phyloP scores from a whole-genome alignment of 2,797 vertebrate genomes.

The Cynopterus sphinx region DNA sequence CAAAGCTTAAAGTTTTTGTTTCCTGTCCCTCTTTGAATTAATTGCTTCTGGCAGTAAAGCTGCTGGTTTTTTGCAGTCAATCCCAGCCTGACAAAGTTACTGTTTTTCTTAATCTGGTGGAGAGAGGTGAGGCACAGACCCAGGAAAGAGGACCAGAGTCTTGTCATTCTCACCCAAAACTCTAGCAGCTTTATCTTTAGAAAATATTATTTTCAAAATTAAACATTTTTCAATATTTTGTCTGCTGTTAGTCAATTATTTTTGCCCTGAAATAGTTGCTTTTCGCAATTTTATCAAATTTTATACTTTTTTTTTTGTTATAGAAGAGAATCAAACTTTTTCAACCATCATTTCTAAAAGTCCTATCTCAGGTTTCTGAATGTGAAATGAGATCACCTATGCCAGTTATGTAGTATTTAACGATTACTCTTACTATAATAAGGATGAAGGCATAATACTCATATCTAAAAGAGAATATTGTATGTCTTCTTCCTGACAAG shows the following conservation, averaged over 20 bases:
- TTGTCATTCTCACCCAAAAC: not conserved
- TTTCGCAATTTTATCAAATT: not conserved
- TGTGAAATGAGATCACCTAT: not conserved
- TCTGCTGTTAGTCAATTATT: not conserved
- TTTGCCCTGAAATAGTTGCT: not conserved
- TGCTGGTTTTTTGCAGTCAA: not conserved
- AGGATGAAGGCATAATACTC: not conserved
- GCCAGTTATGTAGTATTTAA: not conserved
- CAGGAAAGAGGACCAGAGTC: not conserved
- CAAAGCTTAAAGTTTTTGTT: not conserved
- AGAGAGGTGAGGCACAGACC: not conserved
- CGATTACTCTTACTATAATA: not conserved
- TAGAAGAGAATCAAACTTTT: not conserved
- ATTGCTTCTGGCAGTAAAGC: constrained; percentile 28
- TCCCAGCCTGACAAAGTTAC: not conserved
- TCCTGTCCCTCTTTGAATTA: not conserved
- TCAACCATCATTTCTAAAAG: not conserved
- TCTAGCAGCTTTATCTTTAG: not conserved
- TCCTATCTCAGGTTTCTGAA: not conserved
- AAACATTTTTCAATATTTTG: not conserved
- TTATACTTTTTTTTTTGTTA: not conserved
- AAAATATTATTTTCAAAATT: not conserved
- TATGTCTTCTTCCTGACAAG: not conserved
- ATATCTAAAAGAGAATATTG: not conserved
- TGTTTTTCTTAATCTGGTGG: not conserved